A percentile compares a stretch with the other conserved stretches of the same genome.
Evolutionary conservation across 2,797 vertebrate species (phyloP).

Genomic region (Fistularia commersonii): DNA sequence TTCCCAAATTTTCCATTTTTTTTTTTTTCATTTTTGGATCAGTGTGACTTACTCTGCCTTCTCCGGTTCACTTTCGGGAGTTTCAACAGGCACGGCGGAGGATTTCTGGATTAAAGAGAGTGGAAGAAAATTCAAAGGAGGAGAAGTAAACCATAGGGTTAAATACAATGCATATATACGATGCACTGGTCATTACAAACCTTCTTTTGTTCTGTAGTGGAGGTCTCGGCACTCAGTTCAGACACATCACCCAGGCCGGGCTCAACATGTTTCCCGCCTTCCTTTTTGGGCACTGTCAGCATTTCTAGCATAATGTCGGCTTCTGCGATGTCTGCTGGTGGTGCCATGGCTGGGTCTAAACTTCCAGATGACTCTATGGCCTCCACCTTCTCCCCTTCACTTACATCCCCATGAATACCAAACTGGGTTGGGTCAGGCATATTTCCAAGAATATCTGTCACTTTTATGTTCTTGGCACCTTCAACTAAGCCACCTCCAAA

Average conservation of each 20-base stretch:
- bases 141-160: neutral
- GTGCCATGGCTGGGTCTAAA: conserved; percentile 73
- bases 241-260: conserved; percentile 90
- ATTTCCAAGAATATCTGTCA: conserved; percentile 96
- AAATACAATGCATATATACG: neutral
- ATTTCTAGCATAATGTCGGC: conserved; percentile 83
- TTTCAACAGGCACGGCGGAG: conserved; percentile 70
- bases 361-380: conserved; percentile 71
- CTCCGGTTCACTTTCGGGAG: conserved; percentile 81
- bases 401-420: conserved; percentile 89
- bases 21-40: neutral
- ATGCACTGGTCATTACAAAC: conserved; percentile 24
- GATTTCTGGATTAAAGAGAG: conserved; percentile 65
- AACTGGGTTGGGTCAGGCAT: conserved; percentile 99
- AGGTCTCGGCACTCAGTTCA: conserved; percentile 68
- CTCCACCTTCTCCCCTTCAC: conserved; percentile 87
- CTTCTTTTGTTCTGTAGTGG: conserved; percentile 65
- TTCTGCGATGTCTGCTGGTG: conserved; percentile 80
- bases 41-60: conserved; percentile 92
- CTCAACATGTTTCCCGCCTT: conserved; percentile 88
- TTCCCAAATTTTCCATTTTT: neutral
- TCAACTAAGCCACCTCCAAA: conserved; percentile 96
- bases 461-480: conserved; percentile 97
- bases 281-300: conserved; percentile 82
- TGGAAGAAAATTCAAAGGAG: neutral